Conservation (phyloP, 2,888 invertebrate genomes). For the Drosophila formosana region DNA sequence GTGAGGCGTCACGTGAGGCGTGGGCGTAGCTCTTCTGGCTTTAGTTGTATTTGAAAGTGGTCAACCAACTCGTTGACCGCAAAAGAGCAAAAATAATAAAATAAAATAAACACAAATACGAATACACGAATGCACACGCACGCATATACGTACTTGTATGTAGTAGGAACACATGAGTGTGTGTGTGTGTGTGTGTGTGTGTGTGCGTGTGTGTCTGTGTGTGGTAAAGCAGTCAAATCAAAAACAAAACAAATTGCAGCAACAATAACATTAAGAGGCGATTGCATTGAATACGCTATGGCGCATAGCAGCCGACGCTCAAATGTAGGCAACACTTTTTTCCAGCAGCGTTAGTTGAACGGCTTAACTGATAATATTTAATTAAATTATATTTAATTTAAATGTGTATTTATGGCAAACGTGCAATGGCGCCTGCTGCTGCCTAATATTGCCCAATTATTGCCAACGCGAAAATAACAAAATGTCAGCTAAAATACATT, state of each 20-base stretch:
- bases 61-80: slow-evolving; percentile 84
- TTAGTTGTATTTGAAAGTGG: slow-evolving; percentile 81
- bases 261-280: slow-evolving; percentile 26
- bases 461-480: slow-evolving; percentile 1
- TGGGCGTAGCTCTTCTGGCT: slow-evolving; percentile 38
- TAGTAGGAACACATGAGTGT: slow-evolving; percentile 16
- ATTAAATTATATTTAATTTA: slow-evolving; percentile 69
- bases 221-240: slow-evolving; percentile 69
- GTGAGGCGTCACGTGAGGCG: slow-evolving; percentile 10
- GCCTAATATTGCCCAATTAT: slow-evolving; percentile 46
- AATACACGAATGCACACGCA: slow-evolving; percentile 36
- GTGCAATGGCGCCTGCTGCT: neutral
- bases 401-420: slow-evolving; percentile 47
- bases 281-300: slow-evolving; percentile 17
- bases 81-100: slow-evolving; percentile 77
- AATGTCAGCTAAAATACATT: neutral
- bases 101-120: slow-evolving; percentile 64
- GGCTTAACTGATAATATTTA: slow-evolving; percentile 61
- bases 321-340: slow-evolving; percentile 74
- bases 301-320: slow-evolving; percentile 53
- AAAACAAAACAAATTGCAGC: slow-evolving; percentile 73
- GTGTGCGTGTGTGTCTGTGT: slow-evolving; percentile 31
- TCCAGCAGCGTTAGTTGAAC: slow-evolving; percentile 39
- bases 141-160: too few relatives aligned
- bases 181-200: slow-evolving; percentile 27